Percentiles rank a stretch among this genome's conserved stretches.
These are phyloP conservation scores for Nomada goodeniana DNA, from an alignment of 2,888 invertebrate genomes.

Conservation along the genomic window DNA sequence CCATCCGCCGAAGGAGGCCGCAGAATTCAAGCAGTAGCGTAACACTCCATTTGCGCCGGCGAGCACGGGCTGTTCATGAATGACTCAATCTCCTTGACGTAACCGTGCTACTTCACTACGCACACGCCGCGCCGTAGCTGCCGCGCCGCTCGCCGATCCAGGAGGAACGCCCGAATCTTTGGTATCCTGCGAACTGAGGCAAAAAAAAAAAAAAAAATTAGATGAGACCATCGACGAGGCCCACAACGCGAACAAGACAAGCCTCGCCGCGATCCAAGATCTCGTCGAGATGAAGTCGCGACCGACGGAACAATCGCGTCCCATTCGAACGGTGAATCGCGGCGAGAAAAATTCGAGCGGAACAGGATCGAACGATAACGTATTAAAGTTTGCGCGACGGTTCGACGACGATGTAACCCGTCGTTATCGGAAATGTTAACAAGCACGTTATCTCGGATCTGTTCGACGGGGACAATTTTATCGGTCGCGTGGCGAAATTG, in stretches of 20 bases:
- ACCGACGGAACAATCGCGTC: background rate
- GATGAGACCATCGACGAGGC: background rate
- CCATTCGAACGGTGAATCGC: constrained; percentile 4
- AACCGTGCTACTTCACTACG: background rate
- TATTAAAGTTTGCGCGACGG: constrained; percentile 33
- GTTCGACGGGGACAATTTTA: constrained; percentile 34
- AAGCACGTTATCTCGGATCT: constrained; percentile 45
- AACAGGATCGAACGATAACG: constrained; percentile 27
- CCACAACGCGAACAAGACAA: background rate
- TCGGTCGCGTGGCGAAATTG: constrained; percentile 20
- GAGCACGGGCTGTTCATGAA: constrained; percentile 15
- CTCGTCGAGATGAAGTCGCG: background rate
- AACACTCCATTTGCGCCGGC: background rate
- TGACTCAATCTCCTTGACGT: constrained; percentile 33
- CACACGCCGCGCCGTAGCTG: background rate
- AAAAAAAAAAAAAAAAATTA: too few species aligned
- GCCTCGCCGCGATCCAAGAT: background rate
- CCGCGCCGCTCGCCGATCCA: constrained; percentile 31
- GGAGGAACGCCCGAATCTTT: constrained; percentile 23
- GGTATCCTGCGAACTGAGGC: background rate
- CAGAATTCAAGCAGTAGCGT: background rate
- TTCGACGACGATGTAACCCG: constrained; percentile 34
- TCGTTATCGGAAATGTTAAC: constrained; percentile 55
- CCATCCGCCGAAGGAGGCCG: too few species aligned
- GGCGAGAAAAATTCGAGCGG: background rate